Conservation (phyloP, 2,113 vertebrate species). For the Hemichromis elongatus region DNA sequence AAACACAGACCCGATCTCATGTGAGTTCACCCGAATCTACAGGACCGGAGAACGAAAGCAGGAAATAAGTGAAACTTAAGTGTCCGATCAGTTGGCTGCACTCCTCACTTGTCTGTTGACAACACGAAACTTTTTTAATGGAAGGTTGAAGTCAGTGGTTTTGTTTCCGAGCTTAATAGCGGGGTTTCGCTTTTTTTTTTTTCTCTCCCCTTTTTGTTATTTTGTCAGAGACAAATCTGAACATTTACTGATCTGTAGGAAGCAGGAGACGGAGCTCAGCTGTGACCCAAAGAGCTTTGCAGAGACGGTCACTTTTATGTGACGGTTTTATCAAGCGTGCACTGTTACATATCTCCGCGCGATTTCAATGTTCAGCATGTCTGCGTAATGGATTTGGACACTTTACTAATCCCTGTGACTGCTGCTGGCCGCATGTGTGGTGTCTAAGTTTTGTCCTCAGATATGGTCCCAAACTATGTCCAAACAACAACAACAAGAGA, state of each 20-base stretch:
- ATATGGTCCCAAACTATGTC: neutral
- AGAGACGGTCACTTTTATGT: neutral
- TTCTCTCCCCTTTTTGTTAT: rapidly evolving
- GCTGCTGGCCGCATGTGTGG: neutral
- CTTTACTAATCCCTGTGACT: neutral
- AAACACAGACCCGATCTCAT: conserved; percentile 90
- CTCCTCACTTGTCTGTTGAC: neutral
- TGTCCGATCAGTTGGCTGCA: neutral
- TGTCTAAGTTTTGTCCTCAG: neutral
- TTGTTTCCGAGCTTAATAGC: neutral
- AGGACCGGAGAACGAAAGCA: neutral
- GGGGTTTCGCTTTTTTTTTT: neutral
- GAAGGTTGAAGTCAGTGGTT: neutral
- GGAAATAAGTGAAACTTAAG: neutral
- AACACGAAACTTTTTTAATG: neutral
- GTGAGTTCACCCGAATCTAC: conserved; percentile 74
- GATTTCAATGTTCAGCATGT: neutral
- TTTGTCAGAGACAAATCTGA: neutral
- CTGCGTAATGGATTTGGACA: neutral
- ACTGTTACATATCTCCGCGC: neutral
- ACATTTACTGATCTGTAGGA: neutral
- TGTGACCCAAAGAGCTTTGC: neutral
- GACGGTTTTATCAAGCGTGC: neutral
- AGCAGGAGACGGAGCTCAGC: neutral
- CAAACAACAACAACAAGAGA: neutral